These are phyloP conservation scores for Notothenia coriiceps DNA, from an alignment of 2,113 vertebrate species.

Conservation along the genomic window DNA sequence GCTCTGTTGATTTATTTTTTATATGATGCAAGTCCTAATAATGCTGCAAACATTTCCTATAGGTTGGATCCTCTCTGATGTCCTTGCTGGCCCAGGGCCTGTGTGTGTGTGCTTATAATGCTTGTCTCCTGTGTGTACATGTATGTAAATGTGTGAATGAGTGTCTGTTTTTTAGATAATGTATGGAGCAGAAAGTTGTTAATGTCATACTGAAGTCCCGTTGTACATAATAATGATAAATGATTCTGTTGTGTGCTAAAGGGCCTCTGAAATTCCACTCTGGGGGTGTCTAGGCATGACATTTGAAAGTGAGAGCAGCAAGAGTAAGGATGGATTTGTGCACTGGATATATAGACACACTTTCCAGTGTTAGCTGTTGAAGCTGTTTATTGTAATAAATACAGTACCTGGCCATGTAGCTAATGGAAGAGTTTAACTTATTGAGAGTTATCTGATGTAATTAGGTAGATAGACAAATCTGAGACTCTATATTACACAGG, in stretches of 20 bases:
- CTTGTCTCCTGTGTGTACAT: constrained; percentile 28
- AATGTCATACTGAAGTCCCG: constrained; percentile 62
- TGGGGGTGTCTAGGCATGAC: constrained; percentile 33
- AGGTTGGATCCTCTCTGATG: constrained; percentile 33
- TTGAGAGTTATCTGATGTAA: constrained; percentile 39
- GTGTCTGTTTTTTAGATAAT: constrained; percentile 42
- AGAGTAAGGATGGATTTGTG: constrained; percentile 40
- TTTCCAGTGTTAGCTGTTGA: constrained; percentile 42
- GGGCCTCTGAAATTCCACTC: constrained; percentile 57
- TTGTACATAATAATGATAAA: constrained; percentile 62
- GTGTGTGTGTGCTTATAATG: constrained; percentile 34
- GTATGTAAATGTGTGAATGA: constrained; percentile 45
- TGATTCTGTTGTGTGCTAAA: constrained; percentile 57
- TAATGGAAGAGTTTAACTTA: constrained; percentile 63
- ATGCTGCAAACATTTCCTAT: constrained; percentile 72
- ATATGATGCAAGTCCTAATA: constrained; percentile 53
- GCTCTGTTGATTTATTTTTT: constrained; percentile 50
- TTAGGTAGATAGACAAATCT: constrained; percentile 29
- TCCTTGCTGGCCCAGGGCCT: constrained; percentile 57
- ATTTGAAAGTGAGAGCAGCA: constrained; percentile 42
- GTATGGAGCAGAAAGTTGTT: constrained; percentile 45
- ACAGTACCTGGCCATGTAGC: constrained; percentile 34
- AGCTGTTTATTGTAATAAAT: constrained; percentile 39
- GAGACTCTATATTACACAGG: constrained; percentile 23
- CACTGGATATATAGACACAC: constrained; percentile 60